phyloP scores from a whole-genome alignment of 2,113 vertebrate species.

The Pristiophorus japonicus region DNA sequence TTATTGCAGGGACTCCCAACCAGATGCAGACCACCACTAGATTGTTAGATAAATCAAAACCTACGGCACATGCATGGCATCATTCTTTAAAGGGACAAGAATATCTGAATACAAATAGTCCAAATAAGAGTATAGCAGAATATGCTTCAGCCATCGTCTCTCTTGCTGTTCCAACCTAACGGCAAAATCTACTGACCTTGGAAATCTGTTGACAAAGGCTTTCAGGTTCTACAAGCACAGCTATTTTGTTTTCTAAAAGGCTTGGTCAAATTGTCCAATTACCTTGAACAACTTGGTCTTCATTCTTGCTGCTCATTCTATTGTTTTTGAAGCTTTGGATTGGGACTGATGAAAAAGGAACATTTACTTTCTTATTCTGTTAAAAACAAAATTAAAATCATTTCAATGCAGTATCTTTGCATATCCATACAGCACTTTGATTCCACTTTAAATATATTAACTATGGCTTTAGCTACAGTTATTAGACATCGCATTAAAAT shows the following conservation, averaged over 20 bases:
- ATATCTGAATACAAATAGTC: neutral
- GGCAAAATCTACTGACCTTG: neutral
- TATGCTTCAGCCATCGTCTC: neutral
- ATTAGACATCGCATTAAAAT: neutral
- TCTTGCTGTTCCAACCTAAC: neutral
- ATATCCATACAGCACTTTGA: neutral
- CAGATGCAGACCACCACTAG: too few species aligned
- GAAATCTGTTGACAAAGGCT: neutral
- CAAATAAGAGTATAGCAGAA: neutral
- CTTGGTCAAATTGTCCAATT: neutral
- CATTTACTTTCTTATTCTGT: constrained; percentile 1
- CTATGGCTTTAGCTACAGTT: neutral
- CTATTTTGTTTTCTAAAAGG: neutral
- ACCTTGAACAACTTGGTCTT: constrained; percentile 8
- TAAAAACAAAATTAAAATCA: constrained; percentile 22
- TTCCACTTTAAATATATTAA: neutral
- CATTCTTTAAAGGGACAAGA: neutral
- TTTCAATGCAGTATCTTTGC: neutral
- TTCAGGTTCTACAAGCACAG: neutral
- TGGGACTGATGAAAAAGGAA: constrained; percentile 10
- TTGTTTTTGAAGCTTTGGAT: neutral
- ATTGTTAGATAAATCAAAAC: neutral
- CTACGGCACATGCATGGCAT: neutral
- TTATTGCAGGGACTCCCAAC: neutral
- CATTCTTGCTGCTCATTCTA: neutral